Evolutionary conservation across 1,140 invertebrate species (phyloP), one percentile per base, ranked within the genome.

Genomic region (Pygmarrhopalites habei): DNA sequence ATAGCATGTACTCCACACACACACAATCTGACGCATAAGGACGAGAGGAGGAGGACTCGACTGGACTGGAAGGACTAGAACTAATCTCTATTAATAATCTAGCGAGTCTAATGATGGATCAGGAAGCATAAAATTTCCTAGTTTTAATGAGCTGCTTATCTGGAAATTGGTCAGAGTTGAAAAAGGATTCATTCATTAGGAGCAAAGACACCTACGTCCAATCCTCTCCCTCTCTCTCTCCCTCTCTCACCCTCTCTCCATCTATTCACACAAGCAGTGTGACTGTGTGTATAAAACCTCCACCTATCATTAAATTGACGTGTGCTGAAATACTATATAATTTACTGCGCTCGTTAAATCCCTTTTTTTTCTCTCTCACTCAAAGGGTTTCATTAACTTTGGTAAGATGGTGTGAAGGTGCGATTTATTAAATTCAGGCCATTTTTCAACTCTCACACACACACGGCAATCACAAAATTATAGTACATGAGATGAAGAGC

Each of bases 311-410:
- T 52, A 52, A 52, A 52, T 26, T 52, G 49, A 29, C 23, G 49
- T 52, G 49, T 26, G 49, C 49, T 49, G 25, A 52, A 52, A 41
- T 56, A 56, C 19, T 56, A 56, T n/a, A n/a, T 41, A 56, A 56
- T 56, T 35, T 56, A 56, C 12, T 14, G 15, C 3, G 15, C 12
- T 35, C 21, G 19, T 56, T 56, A 56, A 35, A n/a, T 56, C 21
- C 35, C 29, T 21, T 23, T 41, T 4, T 39, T 25, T 30, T 28
- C 51, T 35, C 12, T 56, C 30, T 23, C 53, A 41, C 29, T 41
- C 35, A 32, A 56, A 28, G 53, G 49, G 53, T 56, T 56, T 56
- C 53, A 56, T 35, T 55, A 55, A 32, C 29, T 55, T 32, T 55
- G 51, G 51, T 55, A 28, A 55, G 51, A 55, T 55, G 51, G 51